phyloP scores from a whole-genome alignment of 2,113 vertebrate species.

The Acanthochromis polyacanthus region DNA sequence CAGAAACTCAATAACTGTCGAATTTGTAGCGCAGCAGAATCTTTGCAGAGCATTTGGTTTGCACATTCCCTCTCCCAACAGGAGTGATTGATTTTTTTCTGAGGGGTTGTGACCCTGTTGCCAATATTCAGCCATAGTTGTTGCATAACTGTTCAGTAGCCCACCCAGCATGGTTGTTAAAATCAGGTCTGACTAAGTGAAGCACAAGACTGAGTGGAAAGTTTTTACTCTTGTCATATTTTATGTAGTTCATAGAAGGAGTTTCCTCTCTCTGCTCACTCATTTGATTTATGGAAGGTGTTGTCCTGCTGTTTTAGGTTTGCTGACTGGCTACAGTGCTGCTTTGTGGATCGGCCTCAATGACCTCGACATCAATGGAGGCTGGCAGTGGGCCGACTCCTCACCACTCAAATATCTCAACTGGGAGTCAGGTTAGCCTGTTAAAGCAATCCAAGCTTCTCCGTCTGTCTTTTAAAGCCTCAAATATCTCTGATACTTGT shows the following conservation, averaged over 20 bases:
- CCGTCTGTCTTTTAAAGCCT: slow-evolving; percentile 21
- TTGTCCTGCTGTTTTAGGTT: slow-evolving; percentile 81
- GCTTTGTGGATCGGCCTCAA: slow-evolving; percentile 97
- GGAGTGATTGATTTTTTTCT: slow-evolving; percentile 35
- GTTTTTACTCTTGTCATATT: neutral
- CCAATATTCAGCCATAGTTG: neutral
- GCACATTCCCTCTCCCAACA: neutral
- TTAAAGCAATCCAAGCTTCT: slow-evolving; percentile 24
- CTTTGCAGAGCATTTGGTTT: neutral
- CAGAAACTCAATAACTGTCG: neutral
- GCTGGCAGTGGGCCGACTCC: slow-evolving; percentile 97
- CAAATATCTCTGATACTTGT: slow-evolving; percentile 32
- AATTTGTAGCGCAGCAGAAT: neutral
- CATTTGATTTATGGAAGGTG: neutral
- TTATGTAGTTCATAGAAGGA: neutral
- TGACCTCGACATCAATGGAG: slow-evolving; percentile 94
- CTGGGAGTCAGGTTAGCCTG: slow-evolving; percentile 93
- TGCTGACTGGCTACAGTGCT: slow-evolving; percentile 93
- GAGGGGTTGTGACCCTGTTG: neutral
- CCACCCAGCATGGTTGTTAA: neutral
- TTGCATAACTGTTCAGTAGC: slow-evolving; percentile 34
- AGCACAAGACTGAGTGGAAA: neutral
- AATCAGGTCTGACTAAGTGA: neutral
- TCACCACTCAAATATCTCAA: slow-evolving; percentile 97
- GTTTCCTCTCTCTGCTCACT: no score